Evolutionary conservation across 64 coral and sea anemone species (phyloP), one percentile per base, ranked within the genome.

Genomic region (Montipora capricornis): DNA sequence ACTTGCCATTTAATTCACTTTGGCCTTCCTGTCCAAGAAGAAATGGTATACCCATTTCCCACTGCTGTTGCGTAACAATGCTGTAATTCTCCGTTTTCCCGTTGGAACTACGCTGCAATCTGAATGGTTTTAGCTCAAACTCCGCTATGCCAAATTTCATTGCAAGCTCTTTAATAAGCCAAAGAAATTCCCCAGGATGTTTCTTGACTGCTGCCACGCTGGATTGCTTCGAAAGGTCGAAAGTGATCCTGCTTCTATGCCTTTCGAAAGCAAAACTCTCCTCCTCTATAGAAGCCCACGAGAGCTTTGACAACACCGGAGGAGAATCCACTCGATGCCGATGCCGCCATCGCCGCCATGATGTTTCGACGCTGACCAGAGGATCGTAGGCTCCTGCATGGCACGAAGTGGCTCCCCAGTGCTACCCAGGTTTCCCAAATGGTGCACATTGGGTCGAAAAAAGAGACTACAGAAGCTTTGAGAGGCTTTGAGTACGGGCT

Each of bases 71-170:
- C 7, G 83, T 87, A 60, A 87, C 83, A 70, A 87, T 87, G 24
- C 83, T 87, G 83, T 87, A 87, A 47, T 73, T 87, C 19, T 87
- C 62, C 64, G 84, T 87, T 49, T 87, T 51, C 20, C 84, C 84
- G 11, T 87, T 87, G 44, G 60, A 47, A 87, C 2, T 5, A 73
- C 83, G 58, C 83, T 87, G 60, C 29, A 87, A 71, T 71, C 83
- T 73, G 83, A 70, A 68, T 13, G 70, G 60, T 16, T 70, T 87
- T 16, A 87, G 61, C 13, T 87, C 61, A 87, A 86, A 86, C 15
- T 86, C 62, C 8, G 60, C 82, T 13, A 71, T 67, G 59, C 82
- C 61, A 86, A 86, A 86, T 69, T 71, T 87, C 62, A 87, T 20
- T 12, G 83, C 83, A 87, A 87, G 66, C 83, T 73, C 83, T 11